Evolutionary conservation across 2,113 vertebrate genomes (phyloP).

Genomic region (Formicarius rufipectus): DNA sequence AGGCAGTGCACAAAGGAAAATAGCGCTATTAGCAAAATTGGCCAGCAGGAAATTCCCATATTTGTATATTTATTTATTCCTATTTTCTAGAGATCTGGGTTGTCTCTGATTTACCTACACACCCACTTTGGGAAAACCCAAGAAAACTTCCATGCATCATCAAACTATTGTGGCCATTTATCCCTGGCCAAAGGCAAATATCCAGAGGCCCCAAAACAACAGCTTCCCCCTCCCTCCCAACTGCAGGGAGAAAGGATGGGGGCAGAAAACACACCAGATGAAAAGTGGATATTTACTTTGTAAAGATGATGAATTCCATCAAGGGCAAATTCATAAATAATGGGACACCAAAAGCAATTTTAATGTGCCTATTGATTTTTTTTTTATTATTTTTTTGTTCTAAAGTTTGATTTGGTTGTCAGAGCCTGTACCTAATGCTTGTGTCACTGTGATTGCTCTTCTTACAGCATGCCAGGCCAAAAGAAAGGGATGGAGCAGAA

Average conservation of each 20-base stretch:
- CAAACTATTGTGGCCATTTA: too few species aligned
- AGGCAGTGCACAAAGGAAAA: background rate
- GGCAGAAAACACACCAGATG: too few species aligned
- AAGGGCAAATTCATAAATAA: slow-evolving; percentile 2
- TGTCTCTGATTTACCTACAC: background rate
- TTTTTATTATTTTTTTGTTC: background rate
- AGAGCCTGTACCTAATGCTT: background rate
- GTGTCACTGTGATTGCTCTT: slow-evolving; percentile 15
- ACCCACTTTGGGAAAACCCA: background rate
- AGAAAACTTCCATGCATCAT: background rate
- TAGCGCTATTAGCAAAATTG: background rate
- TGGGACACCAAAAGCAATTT: slow-evolving; percentile 43
- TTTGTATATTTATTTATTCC: slow-evolving; percentile 1
- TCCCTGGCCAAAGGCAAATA: too few species aligned
- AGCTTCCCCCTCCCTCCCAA: too few species aligned
- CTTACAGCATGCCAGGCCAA: background rate
- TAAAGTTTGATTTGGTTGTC: slow-evolving; percentile 21
- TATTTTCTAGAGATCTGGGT: background rate
- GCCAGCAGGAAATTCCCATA: background rate
- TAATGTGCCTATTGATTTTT: slow-evolving; percentile 27
- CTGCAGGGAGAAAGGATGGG: too few species aligned
- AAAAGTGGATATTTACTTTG: too few species aligned
- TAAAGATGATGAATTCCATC: background rate
- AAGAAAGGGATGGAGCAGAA: background rate
- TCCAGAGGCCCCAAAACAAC: too few species aligned